Evolutionary conservation across 1,140 invertebrate genomes (phyloP).

Genomic region (Drosophila navojoa): DNA sequence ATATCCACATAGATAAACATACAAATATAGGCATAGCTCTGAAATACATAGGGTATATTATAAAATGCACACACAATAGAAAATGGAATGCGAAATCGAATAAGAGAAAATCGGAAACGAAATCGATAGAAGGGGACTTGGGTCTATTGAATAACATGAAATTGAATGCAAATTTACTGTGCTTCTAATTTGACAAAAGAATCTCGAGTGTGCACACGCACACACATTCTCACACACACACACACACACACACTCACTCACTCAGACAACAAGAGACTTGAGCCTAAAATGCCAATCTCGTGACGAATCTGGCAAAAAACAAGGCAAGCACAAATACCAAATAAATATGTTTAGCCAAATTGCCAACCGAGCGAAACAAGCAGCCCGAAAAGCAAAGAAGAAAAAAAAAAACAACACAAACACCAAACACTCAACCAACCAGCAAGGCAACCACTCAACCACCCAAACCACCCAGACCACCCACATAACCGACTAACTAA

Average conservation of each 20-base stretch:
- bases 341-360: constrained; percentile 79
- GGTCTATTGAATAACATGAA: constrained; percentile 27
- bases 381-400: constrained; percentile 3
- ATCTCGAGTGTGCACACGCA: constrained; percentile 26
- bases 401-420: too few relatives aligned
- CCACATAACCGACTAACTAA: constrained; percentile 31
- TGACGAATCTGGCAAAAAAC: constrained; percentile 42
- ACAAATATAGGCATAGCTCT: neutral
- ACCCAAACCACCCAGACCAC: neutral
- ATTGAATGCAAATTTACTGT: constrained; percentile 30
- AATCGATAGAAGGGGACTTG: constrained; percentile 20
- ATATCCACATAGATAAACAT: too few relatives aligned
- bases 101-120: constrained; percentile 25
- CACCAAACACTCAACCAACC: neutral
- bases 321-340: constrained; percentile 51
- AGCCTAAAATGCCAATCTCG: constrained; percentile 24
- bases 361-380: constrained; percentile 45
- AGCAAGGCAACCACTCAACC: neutral
- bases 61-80: neutral
- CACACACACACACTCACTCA: neutral
- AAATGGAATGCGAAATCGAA: neutral
- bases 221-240: neutral
- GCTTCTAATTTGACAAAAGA: constrained; percentile 39
- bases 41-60: neutral
- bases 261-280: neutral